Percentiles rank a stretch among this genome's conserved stretches.
These are phyloP conservation scores for Zophobas morio DNA, from an alignment of 1,140 invertebrate species.

Conservation along the genomic window DNA sequence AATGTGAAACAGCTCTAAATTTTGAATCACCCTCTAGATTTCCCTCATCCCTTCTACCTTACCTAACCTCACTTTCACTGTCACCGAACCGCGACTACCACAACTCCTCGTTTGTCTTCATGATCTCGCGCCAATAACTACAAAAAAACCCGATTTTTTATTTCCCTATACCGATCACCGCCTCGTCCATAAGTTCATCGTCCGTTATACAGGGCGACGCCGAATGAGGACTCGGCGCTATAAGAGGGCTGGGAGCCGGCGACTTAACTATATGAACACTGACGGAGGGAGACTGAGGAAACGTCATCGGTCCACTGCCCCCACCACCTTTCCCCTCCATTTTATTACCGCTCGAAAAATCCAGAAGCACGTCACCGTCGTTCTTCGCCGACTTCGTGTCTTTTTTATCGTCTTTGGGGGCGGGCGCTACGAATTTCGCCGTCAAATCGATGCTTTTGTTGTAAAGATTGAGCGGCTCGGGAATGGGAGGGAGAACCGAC, in stretches of 20 bases:
- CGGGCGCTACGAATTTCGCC: constrained; percentile 62
- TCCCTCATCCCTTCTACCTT: too few species aligned
- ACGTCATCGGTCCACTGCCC: constrained; percentile 59
- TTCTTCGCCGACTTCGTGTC: constrained; percentile 55
- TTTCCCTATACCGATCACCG: constrained; percentile 82
- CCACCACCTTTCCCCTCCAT: constrained; percentile 41
- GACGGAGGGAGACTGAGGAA: constrained; percentile 78
- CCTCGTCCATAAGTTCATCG: constrained; percentile 92
- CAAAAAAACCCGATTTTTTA: constrained; percentile 62
- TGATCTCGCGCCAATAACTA: too few species aligned
- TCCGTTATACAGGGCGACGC: constrained; percentile 88
- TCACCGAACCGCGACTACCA: background rate
- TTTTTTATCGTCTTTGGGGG: constrained; percentile 59
- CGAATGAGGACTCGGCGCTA: constrained; percentile 80
- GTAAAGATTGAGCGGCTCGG: constrained; percentile 52
- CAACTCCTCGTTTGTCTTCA: background rate
- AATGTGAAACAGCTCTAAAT: too few species aligned
- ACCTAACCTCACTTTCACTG: background rate
- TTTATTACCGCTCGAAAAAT: constrained; percentile 58
- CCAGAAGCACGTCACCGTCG: constrained; percentile 57
- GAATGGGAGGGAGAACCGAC: constrained; percentile 47
- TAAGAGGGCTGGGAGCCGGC: constrained; percentile 79
- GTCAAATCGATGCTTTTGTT: constrained; percentile 53
- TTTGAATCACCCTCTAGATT: background rate
- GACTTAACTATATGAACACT: constrained; percentile 86